Evolutionary conservation across 2,113 vertebrate species (phyloP).

Genomic region (Antechinus stuartii): DNA sequence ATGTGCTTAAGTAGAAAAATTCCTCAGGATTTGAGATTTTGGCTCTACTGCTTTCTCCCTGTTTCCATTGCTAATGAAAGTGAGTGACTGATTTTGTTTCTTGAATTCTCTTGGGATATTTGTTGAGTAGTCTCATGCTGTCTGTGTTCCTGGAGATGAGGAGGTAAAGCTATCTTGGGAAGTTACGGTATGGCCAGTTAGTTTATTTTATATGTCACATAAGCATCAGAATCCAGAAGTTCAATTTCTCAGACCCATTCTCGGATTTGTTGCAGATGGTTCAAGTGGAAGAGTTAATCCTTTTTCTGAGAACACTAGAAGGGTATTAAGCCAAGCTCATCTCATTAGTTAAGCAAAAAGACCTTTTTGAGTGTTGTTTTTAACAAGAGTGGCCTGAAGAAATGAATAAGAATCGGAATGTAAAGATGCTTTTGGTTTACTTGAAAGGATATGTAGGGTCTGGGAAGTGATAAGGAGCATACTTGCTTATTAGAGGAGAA

Average conservation of each 20-base stretch:
- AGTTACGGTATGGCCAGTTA: not conserved
- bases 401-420: not conserved
- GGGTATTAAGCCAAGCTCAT: not conserved
- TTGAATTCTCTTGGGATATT: not conserved
- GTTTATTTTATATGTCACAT: not conserved
- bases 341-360: not conserved
- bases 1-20: not conserved
- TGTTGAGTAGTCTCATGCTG: not conserved
- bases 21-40: not conserved
- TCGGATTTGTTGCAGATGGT: not conserved
- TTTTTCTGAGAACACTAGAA: not conserved
- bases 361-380: not conserved
- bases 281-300: not conserved
- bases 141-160: not conserved
- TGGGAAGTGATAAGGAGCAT: not conserved
- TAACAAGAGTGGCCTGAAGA: not conserved
- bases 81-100: not conserved
- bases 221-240: not conserved
- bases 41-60: not conserved
- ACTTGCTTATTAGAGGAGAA: not conserved
- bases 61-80: not conserved
- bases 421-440: not conserved
- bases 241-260: not conserved
- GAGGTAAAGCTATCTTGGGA: not conserved
- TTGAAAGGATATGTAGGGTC: not conserved